Base-by-base conservation (phyloP, 1,140 invertebrate species). In the Ladona fulva region DNA sequence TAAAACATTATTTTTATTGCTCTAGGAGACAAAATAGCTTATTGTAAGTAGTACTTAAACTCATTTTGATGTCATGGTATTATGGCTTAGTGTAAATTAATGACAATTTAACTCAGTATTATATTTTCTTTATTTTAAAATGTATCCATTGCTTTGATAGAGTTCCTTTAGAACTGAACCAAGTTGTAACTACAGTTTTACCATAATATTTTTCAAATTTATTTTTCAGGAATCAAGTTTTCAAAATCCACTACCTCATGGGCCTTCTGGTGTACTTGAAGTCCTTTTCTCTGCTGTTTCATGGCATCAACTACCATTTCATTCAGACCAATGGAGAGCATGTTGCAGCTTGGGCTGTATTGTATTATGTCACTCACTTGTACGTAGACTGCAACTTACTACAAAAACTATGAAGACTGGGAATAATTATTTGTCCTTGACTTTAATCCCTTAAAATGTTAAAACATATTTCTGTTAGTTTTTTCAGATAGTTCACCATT, bases 161-260 rank as follows among this genome's bases (percentile, higher is more conserved):
- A n/a, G n/a, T n/a, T n/a, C n/a, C 24, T 75, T 37, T 78, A 52
- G 25, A 29, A 25, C 16, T 24, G 42, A 25, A 59, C 78, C 24
- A 12, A 7, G 14, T 76, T 24, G 75, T 25, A 16, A 75, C 24
- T 76, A 78, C 42, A 42, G 29, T 24, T n/a, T 11, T 77, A 16
- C 29, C 25, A 22, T 76, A 80, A 42, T 81, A 81, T 76, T 83
- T 81, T 81, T 85, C 86, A 52, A 37, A 37, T 37, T 37, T 37
- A 37, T 37, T 37, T 37, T 37, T 37, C 81, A 92, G 92, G 78
- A 90, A 94, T 82, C 91, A 93, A 1, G 95, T 98, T 0, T 99
- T 95, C 85, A 95, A 97, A 85, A 97, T 99, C 79, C 98, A 99
- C 84, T 97, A 97, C 78, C 87, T 99, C 74, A 99, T 99, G 98